A percentile compares a stretch with the other conserved stretches of the same genome.
These are phyloP conservation scores for Xiphorhynchus elegans DNA, from an alignment of 2,113 vertebrate species.

Conservation along the genomic window DNA sequence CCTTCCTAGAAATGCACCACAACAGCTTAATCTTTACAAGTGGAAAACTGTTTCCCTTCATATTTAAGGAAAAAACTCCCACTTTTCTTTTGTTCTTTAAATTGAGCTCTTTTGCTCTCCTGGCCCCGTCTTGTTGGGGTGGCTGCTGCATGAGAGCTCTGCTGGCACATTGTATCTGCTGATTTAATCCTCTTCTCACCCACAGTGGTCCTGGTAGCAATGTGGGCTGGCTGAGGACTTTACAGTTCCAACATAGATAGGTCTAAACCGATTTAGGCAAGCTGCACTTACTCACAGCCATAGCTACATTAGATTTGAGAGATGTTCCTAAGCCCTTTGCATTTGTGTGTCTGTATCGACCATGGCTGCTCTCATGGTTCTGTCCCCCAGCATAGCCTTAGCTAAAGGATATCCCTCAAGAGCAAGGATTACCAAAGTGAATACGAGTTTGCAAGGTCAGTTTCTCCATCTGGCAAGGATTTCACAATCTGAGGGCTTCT, in stretches of 20 bases:
- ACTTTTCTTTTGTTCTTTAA: background rate
- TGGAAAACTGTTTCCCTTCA: background rate
- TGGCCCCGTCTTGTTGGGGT: accelerated
- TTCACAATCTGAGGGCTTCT: background rate
- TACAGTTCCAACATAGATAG: accelerated
- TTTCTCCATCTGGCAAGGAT: background rate
- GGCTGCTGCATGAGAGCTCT: background rate
- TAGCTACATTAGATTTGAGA: background rate
- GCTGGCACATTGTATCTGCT: background rate
- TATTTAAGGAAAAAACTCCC: background rate
- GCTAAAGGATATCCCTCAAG: background rate
- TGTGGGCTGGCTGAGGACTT: background rate
- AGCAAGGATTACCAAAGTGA: background rate
- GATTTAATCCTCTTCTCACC: background rate
- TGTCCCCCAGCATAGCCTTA: accelerated
- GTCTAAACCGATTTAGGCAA: background rate
- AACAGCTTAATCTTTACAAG: background rate
- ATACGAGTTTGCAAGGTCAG: background rate
- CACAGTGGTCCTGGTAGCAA: background rate
- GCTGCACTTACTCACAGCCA: background rate
- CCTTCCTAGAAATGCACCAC: background rate
- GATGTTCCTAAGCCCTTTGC: background rate
- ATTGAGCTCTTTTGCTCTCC: background rate
- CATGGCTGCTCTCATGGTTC: accelerated
- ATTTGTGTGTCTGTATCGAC: background rate